phyloP scores from a whole-genome alignment of 2,888 invertebrate genomes.

The Cistogaster globosa region DNA sequence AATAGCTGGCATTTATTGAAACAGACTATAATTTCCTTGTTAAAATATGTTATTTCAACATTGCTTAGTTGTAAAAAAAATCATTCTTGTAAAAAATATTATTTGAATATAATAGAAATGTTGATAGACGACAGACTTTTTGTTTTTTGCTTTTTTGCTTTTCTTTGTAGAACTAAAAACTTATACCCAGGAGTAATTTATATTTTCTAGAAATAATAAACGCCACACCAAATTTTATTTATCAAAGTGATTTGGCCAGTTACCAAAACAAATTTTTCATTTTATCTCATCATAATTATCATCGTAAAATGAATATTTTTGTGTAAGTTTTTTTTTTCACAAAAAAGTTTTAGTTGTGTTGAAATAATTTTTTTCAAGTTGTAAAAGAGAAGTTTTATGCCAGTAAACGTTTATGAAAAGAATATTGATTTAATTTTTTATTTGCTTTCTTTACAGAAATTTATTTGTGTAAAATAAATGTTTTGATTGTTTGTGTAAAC shows the following conservation, averaged over 20 bases:
- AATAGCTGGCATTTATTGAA: not conserved
- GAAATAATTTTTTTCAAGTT: slow-evolving; percentile 2
- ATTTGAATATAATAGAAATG: not conserved
- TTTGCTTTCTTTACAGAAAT: not conserved
- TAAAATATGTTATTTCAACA: not conserved
- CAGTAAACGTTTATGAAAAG: not conserved
- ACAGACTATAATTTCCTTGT: not conserved
- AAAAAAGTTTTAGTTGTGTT: not conserved
- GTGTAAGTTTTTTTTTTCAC: not conserved
- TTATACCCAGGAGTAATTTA: not conserved
- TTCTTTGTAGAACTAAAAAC: not conserved
- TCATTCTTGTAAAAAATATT: not conserved
- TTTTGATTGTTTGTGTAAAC: too few relatives aligned
- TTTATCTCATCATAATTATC: slow-evolving; percentile 39
- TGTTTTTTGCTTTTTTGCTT: not conserved
- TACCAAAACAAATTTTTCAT: slow-evolving; percentile 50
- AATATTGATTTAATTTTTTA: slow-evolving; percentile 20
- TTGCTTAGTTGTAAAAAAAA: too few relatives aligned
- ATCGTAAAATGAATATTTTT: slow-evolving; percentile 33
- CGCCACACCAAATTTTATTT: slow-evolving; percentile 17
- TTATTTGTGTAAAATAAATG: too few relatives aligned
- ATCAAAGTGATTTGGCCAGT: slow-evolving; percentile 45
- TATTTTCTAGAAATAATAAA: not conserved
- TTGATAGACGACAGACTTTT: slow-evolving; percentile 1
- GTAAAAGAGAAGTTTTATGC: not conserved